A percentile compares a stretch with the other conserved stretches of the same genome.
These are phyloP conservation scores for Lepidurus apus DNA, from an alignment of 1,140 invertebrate genomes.

Conservation along the genomic window DNA sequence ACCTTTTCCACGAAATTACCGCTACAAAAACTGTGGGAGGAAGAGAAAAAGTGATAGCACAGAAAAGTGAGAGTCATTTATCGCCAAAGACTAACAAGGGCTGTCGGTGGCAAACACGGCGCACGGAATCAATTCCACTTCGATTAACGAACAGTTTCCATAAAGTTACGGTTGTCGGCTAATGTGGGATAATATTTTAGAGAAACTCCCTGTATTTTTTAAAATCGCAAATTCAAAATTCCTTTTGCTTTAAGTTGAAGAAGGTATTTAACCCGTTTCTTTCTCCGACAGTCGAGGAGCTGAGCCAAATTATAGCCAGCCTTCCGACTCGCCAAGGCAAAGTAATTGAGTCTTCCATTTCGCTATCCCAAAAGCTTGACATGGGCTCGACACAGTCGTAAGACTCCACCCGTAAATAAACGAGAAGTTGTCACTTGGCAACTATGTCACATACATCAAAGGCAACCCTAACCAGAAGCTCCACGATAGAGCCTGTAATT, in stretches of 20 bases:
- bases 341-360: neutral
- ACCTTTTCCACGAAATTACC: neutral
- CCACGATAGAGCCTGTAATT: neutral
- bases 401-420: neutral
- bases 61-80: neutral
- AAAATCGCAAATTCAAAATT: neutral
- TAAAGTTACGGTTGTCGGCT: neutral
- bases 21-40: neutral
- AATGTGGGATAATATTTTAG: neutral
- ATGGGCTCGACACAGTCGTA: neutral
- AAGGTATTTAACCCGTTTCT: neutral
- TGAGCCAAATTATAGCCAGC: neutral
- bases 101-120: neutral
- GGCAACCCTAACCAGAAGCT: neutral
- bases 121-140: neutral
- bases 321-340: neutral
- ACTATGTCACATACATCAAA: neutral
- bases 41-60: neutral
- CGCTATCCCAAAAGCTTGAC: neutral
- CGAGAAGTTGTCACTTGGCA: neutral
- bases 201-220: neutral
- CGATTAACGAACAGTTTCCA: conserved; percentile 8
- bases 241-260: neutral
- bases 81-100: neutral
- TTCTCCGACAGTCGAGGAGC: neutral